phyloP scores from a whole-genome alignment of 1,140 invertebrate genomes.

The Anastatus disparis region DNA sequence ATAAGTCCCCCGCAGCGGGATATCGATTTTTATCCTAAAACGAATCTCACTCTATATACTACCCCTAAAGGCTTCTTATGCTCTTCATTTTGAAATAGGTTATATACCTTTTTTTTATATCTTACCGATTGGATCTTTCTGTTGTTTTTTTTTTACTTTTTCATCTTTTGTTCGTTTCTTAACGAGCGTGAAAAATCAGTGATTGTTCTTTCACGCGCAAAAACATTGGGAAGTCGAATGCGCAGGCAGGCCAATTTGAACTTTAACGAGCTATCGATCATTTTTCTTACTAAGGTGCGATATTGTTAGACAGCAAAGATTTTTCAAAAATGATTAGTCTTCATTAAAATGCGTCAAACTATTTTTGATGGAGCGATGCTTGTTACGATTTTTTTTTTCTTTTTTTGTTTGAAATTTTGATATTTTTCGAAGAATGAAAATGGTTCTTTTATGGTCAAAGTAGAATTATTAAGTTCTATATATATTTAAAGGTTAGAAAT shows the following conservation, averaged over 20 bases:
- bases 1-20: conserved; percentile 31
- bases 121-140: not conserved
- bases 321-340: not conserved
- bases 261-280: not conserved
- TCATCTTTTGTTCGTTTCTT: not conserved
- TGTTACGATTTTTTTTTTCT: not conserved
- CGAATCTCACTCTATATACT: not conserved
- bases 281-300: no score
- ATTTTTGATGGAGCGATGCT: conserved; percentile 3
- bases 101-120: not conserved
- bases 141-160: not conserved
- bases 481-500: no score
- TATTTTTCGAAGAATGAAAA: no score
- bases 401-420: no score
- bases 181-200: conserved; percentile 33
- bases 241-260: no score
- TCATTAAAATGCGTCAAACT: not conserved
- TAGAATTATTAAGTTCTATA: no score
- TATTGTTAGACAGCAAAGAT: no score
- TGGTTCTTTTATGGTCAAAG: no score
- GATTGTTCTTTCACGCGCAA: conserved; percentile 18
- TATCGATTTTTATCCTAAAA: conserved; percentile 39
- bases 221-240: not conserved
- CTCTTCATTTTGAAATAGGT: no score
- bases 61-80: not conserved